Percentiles rank a stretch among this genome's conserved stretches.
Conservation (phyloP, 2,888 invertebrate genomes). For the Rapana venosa region DNA sequence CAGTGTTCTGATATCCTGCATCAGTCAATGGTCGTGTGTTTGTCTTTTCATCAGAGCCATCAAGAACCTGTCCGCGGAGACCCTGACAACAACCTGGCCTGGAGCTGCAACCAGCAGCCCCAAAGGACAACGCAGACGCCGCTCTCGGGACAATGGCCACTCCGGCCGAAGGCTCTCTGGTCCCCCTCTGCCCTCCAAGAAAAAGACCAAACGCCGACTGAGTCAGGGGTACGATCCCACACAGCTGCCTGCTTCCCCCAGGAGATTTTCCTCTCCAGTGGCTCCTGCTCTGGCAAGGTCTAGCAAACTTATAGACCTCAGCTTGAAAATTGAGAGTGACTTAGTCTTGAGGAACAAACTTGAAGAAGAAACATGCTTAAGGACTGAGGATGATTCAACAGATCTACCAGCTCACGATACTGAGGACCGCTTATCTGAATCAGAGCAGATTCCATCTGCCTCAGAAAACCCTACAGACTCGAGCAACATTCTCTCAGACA, state of each 20-base stretch:
- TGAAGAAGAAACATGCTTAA: not conserved
- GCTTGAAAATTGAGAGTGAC: too few relatives aligned
- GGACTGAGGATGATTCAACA: not conserved
- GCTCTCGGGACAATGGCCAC: not conserved
- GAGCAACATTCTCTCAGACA: too few relatives aligned
- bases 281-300: not conserved
- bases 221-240: not conserved
- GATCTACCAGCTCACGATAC: not conserved
- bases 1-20: too few relatives aligned
- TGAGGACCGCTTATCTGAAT: not conserved
- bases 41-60: not conserved
- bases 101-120: not conserved
- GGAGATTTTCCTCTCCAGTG: not conserved
- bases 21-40: too few relatives aligned
- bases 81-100: not conserved
- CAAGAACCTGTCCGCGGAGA: not conserved
- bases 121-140: not conserved
- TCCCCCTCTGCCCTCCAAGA: not conserved
- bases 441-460: not conserved
- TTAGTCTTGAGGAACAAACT: too few relatives aligned
- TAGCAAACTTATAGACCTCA: not conserved
- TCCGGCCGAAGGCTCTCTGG: not conserved
- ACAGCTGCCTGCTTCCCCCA: not conserved
- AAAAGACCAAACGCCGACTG: not conserved
- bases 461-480: not conserved